Base-by-base conservation (phyloP, 2,113 vertebrate genomes). In the Megaceryle torquata region DNA sequence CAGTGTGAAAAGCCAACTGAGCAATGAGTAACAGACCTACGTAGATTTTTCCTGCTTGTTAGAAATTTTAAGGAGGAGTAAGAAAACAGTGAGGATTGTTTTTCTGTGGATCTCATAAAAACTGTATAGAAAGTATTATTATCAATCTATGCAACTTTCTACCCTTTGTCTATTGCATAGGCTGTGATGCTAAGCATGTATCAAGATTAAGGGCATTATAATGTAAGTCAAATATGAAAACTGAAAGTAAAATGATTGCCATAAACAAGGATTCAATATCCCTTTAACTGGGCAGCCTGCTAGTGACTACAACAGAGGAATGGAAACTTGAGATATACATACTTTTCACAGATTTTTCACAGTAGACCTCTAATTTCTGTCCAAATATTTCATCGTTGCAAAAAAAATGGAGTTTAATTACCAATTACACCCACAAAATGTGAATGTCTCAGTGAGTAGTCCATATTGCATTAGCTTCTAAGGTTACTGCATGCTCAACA, bases 1-100 rank as follows among this genome's bases (percentile, higher is more conserved):
- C 78, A 68, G 22, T 50, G 44, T 85, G 39, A 88, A 95, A 91
- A 59, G 79, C 88, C 54, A 87, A 65, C 61, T 72, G 76, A 88
- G 35, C 82, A 86, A 74, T 59, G 56, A 95, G 59, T 83, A 90
- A 93, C 31, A 90, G 33, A 88, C 37, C 63, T 68, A 76, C 0
- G 0, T 43, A 89, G 69, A 39, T 39, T 87, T 48, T 91, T 93
- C 25, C 53, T 74, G 39, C 37, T 65, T 80, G 54, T 54, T 57
- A 25, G 31, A 88, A 93, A 83, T 69, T 65, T 94, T 95, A 83
- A 94, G 90, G 63, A 86, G 46, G 64, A 90, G 13, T 56, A 83
- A 74, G 29, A 41, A 80, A 93, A 60, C 9, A 19, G 19, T 15
- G 15, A 53, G 39, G 17, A 51, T 5, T 50, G 25, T 2, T 74